Conservation (phyloP, 2,797 vertebrate species). For the Fundulus diaphanus region DNA sequence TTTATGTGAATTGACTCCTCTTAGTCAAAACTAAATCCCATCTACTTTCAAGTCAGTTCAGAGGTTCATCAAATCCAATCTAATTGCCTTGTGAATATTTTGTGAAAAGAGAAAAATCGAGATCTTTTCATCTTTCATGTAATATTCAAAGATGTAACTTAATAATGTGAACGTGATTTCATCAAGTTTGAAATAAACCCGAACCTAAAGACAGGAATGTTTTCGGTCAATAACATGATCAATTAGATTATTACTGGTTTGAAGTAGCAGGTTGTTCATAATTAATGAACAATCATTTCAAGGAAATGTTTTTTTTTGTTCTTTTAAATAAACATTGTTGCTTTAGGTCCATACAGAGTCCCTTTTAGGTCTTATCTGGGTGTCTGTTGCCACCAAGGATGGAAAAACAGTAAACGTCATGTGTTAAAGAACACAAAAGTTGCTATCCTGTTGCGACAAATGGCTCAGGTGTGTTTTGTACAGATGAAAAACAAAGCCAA, state of each 20-base stretch:
- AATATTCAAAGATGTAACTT: neutral
- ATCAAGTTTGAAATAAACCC: neutral
- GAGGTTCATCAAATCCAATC: neutral
- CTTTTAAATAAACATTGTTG: no score
- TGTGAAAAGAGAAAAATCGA: no score
- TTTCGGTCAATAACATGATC: neutral
- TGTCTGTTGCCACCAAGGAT: neutral
- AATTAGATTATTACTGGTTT: neutral
- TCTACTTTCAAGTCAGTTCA: conserved; percentile 26
- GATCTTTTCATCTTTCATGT: neutral
- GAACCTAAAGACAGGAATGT: neutral
- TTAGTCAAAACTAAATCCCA: conserved; percentile 33
- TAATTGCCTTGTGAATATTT: neutral
- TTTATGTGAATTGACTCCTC: conserved; percentile 27
- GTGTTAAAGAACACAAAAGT: neutral
- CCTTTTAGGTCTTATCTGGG: neutral
- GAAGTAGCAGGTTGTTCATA: neutral
- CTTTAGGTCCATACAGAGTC: no score
- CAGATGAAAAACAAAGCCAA: conserved; percentile 3
- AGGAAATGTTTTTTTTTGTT: neutral
- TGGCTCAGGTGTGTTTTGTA: neutral
- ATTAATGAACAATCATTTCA: neutral
- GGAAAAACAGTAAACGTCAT: neutral
- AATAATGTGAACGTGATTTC: neutral
- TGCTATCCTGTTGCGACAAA: neutral